Conservation (phyloP, 1,140 invertebrate species). For the Drosophila nigrodunni region DNA sequence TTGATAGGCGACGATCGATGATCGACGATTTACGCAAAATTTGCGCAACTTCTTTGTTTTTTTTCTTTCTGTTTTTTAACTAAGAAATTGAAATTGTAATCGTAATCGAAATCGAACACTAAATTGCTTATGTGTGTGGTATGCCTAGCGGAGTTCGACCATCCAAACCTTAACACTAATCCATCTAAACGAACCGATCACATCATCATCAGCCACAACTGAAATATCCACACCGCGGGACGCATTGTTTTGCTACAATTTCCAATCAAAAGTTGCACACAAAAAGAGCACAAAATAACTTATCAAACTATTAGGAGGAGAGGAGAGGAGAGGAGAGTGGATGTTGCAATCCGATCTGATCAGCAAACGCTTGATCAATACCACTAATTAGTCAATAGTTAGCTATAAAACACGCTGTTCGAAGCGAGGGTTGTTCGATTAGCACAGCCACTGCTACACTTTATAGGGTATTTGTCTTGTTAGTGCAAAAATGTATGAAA, state of each 20-base stretch:
- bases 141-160: slow-evolving; percentile 7
- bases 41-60: slow-evolving; percentile 22
- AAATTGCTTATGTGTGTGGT: slow-evolving; percentile 7
- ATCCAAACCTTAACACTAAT: not conserved
- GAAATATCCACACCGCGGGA: slow-evolving; percentile 28
- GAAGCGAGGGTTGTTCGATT: not conserved
- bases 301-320: slow-evolving; percentile 23
- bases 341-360: slow-evolving; percentile 7
- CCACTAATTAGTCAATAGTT: slow-evolving; percentile 64
- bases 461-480: not conserved
- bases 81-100: slow-evolving; percentile 42
- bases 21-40: slow-evolving; percentile 2
- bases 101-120: slow-evolving; percentile 18
- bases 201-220: not conserved
- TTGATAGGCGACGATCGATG: slow-evolving; percentile 14
- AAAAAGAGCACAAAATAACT: slow-evolving; percentile 31
- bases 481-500: too few relatives aligned
- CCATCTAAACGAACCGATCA: slow-evolving; percentile 13
- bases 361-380: slow-evolving; percentile 56
- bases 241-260: slow-evolving; percentile 48
- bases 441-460: not conserved
- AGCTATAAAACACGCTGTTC: slow-evolving; percentile 1
- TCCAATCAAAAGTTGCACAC: slow-evolving; percentile 56
- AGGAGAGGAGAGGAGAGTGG: not conserved
- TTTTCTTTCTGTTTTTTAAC: slow-evolving; percentile 1